Conservation (phyloP, 2,797 vertebrate genomes). For the Pogonophryne albipinna region DNA sequence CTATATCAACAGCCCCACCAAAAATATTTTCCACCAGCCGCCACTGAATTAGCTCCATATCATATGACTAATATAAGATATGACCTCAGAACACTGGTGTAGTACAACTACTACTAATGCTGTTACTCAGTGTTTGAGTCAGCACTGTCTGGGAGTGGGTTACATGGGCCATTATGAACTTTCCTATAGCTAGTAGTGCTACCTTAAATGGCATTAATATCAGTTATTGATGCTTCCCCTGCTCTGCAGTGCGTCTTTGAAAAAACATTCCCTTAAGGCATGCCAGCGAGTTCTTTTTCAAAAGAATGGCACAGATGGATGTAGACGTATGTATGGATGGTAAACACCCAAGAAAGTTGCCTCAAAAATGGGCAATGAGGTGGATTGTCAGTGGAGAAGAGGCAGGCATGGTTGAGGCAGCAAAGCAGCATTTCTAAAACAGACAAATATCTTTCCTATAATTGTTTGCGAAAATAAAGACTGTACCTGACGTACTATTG, state of each 20-base stretch:
- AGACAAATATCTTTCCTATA: not conserved
- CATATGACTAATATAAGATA: slow-evolving; percentile 30
- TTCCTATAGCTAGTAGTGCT: not conserved
- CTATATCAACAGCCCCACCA: too few relatives aligned
- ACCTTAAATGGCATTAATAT: not conserved
- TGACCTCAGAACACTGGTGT: not conserved
- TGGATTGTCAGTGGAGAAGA: too few relatives aligned
- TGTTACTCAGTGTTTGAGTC: not conserved
- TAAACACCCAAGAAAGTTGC: too few relatives aligned
- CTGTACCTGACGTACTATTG: slow-evolving; percentile 54
- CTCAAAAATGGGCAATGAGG: too few relatives aligned
- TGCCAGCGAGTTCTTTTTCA: too few relatives aligned
- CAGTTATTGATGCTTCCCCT: not conserved
- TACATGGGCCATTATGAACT: not conserved
- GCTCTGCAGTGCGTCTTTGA: not conserved
- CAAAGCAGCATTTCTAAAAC: not conserved
- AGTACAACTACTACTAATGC: not conserved
- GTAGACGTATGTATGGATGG: too few relatives aligned
- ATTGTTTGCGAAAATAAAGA: not conserved
- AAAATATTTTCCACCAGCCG: too few relatives aligned
- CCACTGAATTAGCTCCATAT: slow-evolving; percentile 47
- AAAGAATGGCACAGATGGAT: too few relatives aligned
- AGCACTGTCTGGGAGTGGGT: not conserved
- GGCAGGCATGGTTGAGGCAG: too few relatives aligned
- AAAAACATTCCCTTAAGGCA: too few relatives aligned